Base-by-base conservation (phyloP, 2,888 invertebrate genomes). In the Gortyna flavago region DNA sequence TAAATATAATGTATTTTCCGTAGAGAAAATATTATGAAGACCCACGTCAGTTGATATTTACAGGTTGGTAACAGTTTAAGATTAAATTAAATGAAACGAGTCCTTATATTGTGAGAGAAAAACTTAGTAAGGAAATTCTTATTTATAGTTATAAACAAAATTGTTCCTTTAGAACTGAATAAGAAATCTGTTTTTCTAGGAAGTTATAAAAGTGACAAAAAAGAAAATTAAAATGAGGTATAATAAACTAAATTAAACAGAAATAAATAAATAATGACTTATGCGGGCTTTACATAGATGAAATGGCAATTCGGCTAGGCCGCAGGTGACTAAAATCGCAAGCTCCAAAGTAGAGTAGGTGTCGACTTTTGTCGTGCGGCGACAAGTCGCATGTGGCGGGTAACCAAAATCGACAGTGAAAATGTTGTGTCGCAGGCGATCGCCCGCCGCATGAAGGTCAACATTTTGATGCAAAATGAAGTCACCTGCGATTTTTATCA, bases 1-100 rank as follows among this genome's bases (percentile, higher is more conserved):
- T 54, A 68, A 68, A 85, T 80, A 35, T 44, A 70, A 69, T 57
- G 41, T 65, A 48, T 72, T 44, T 68, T 61, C 11, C 32, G 25
- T 21, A 64, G 25, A 61, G 6, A 71, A 82, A 62, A 76, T 48
- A 65, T 75, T 69, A 69, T 35, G 25, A 71, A 68, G 16, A 51
- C 13, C 9, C 9, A 6, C 25, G 16, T 5, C 9, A 9, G 7
- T 32, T 41, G 35, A 6, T 73, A 61, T 44, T 75, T 61, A 16
- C 21, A 44, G 48, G 29, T 51, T 72, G 29, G 13, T 54, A 25
- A 32, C 13, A 35, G 25, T 62, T 25, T 57, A 25, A 51, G 25
- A 57, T 69, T 65, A 41, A 25, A 62, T 67, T 41, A 18, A 38
- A 79, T 38, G 8, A 57, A 76, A 2, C n/a, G 35, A 51, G 25